A percentile compares a stretch with the other conserved stretches of the same genome.
These are phyloP conservation scores for Drosophila truncata DNA, from an alignment of 1,140 invertebrate genomes.

Conservation along the genomic window DNA sequence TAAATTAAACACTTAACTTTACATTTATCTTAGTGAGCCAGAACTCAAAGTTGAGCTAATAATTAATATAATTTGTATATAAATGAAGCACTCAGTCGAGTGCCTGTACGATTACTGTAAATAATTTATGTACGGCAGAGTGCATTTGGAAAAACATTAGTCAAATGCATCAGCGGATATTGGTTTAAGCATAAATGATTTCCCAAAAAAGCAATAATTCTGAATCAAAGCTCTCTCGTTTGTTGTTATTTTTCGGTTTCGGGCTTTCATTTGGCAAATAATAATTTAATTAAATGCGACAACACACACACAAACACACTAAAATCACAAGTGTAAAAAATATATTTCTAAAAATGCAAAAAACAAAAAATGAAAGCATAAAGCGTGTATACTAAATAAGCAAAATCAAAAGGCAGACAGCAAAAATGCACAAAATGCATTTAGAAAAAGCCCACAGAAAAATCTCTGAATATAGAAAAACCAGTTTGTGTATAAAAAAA, in stretches of 20 bases:
- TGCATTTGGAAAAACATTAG: constrained; percentile 42
- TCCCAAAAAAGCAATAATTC: constrained; percentile 55
- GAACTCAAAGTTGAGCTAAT: constrained; percentile 46
- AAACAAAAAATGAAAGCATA: constrained; percentile 15
- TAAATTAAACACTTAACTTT: constrained; percentile 13
- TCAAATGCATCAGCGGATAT: constrained; percentile 30
- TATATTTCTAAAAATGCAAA: constrained; percentile 39
- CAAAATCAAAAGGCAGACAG: constrained; percentile 64
- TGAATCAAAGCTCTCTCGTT: constrained; percentile 42
- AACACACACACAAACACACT: constrained; percentile 44
- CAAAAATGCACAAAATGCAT: constrained; percentile 52
- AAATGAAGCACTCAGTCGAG: constrained; percentile 4
- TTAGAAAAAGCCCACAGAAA: constrained; percentile 37
- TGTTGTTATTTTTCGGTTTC: constrained; percentile 55
- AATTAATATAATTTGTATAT: constrained; percentile 52
- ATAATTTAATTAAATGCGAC: constrained; percentile 60
- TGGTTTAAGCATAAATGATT: constrained; percentile 43
- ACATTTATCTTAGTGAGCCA: constrained; percentile 40
- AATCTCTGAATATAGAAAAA: constrained; percentile 42
- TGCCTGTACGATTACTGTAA: constrained; percentile 33
- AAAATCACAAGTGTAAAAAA: constrained; percentile 43
- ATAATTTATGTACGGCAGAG: constrained; percentile 41
- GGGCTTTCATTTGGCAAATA: constrained; percentile 39
- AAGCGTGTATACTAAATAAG: constrained; percentile 58
- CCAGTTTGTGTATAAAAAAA: constrained; percentile 49